phyloP scores from a whole-genome alignment of 2,888 invertebrate species.

The Drosophila multiciliata region DNA sequence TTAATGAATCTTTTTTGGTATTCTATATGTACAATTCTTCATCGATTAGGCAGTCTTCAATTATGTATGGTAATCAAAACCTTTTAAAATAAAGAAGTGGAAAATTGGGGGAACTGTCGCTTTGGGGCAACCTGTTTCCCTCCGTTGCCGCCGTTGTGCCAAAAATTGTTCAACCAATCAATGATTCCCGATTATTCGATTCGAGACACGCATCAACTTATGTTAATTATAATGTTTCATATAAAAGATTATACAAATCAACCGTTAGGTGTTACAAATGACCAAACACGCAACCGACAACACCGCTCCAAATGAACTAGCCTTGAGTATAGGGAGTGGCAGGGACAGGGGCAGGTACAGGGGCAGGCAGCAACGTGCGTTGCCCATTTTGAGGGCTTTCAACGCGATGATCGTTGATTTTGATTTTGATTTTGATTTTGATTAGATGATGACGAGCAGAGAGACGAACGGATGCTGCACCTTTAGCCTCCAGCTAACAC shows the following conservation, averaged over 20 bases:
- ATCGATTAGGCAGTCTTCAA: not conserved
- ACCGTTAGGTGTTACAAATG: conserved; percentile 79
- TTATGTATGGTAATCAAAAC: conserved; percentile 34
- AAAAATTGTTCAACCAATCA: conserved; percentile 44
- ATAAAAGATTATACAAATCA: conserved; percentile 70
- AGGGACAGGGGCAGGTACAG: not conserved
- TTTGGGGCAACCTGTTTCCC: not conserved
- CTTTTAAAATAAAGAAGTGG: not conserved
- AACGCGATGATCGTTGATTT: conserved; percentile 69
- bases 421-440: conserved; percentile 74
- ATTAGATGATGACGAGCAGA: conserved; percentile 61
- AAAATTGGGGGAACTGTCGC: not conserved
- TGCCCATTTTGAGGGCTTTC: conserved; percentile 52
- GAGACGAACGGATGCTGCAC: conserved; percentile 52
- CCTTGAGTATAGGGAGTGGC: not conserved
- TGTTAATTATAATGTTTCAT: conserved; percentile 70
- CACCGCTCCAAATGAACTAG: not conserved
- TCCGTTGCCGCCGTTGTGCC: conserved; percentile 16
- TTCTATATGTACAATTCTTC: not conserved
- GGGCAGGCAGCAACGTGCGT: conserved; percentile 33
- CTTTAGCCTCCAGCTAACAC: conserved; percentile 18
- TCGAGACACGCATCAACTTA: conserved; percentile 47
- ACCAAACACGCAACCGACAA: conserved; percentile 64
- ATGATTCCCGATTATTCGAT: conserved; percentile 19
- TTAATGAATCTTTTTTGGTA: not conserved